Evolutionary conservation across 2,888 invertebrate species (phyloP), one percentile per base, ranked within the genome.

Genomic region (Anorthoa munda): DNA sequence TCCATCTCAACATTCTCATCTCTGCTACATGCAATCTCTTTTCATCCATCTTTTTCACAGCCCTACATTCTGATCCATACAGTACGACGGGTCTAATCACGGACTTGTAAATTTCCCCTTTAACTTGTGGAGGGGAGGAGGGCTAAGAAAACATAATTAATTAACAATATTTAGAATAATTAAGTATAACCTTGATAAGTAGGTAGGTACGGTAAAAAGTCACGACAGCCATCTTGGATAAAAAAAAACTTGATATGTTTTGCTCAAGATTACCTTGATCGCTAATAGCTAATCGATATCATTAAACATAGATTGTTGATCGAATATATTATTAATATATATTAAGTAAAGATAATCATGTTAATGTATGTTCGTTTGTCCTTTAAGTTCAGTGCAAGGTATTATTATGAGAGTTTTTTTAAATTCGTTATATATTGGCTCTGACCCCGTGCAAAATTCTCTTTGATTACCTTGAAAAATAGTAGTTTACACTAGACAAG

Each of bases 231-330:
- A 73, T 78, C 68, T 78, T 80, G 46, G 4, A 50, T 39, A 21
- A 0, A n/a, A 45, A 51, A 75, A 73, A 74, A 61, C 31, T 0
- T 12, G 13, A 39, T 56, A 46, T 21, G 48, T 77, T 53, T 15
- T 53, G 45, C 53, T 15, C 51, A 21, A 39, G 17, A 26, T 80
- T 58, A 66, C 79, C 82, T 80, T 82, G 82, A 61, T 61, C 7
- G 18, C 3, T 55, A 58, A 69, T 55, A 45, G 2, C 7, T 60
- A 56, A 82, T 73, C 55, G 61, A 78, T 72, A 18, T 59, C 21
- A 50, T 61, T 67, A 39, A 11, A 53, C 31, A 45, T 56, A 56
- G 39, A 66, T 70, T 67, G 51, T 66, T 46, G 12, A 23, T 17
- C 18, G 61, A 70, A 2, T 26, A 39, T 23, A 18, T 15, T 48